Conservation (phyloP, 2,113 vertebrate species). For the Hemichromis elongatus region DNA sequence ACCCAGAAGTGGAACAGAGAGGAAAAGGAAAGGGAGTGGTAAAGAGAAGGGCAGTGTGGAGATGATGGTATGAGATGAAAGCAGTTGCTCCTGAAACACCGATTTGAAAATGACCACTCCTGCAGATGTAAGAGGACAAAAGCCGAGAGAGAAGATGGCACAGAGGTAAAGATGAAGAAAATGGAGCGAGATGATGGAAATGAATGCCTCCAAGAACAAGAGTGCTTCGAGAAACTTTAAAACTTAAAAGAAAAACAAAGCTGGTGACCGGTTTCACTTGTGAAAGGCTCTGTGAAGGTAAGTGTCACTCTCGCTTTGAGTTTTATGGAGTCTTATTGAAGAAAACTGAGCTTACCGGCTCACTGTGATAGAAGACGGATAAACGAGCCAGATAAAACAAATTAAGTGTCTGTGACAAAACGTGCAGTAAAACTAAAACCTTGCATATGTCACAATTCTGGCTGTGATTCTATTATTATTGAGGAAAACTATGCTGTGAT, state of each 20-base stretch:
- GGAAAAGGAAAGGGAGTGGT: constrained; percentile 42
- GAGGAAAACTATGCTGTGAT: neutral
- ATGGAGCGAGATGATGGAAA: neutral
- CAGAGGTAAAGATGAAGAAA: neutral
- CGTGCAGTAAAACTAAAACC: neutral
- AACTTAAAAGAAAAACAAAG: neutral
- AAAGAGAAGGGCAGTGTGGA: constrained; percentile 65
- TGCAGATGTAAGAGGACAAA: constrained; percentile 45
- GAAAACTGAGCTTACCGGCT: neutral
- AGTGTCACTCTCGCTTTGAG: constrained; percentile 1
- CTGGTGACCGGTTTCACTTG: neutral
- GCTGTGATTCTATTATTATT: neutral
- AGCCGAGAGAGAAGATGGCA: neutral
- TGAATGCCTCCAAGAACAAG: neutral
- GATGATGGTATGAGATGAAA: constrained; percentile 40
- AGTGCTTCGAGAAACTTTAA: neutral
- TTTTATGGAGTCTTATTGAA: neutral
- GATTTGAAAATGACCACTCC: constrained; percentile 2
- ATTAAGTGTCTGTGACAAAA: neutral
- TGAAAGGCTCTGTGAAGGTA: constrained; percentile 7
- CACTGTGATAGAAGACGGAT: neutral
- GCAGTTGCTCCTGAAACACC: constrained; percentile 5
- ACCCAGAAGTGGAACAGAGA: constrained; percentile 8
- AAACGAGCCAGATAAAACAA: neutral
- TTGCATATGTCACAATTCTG: neutral